phyloP scores from a whole-genome alignment of 2,113 vertebrate genomes.

The Phyllopteryx taeniolatus region DNA sequence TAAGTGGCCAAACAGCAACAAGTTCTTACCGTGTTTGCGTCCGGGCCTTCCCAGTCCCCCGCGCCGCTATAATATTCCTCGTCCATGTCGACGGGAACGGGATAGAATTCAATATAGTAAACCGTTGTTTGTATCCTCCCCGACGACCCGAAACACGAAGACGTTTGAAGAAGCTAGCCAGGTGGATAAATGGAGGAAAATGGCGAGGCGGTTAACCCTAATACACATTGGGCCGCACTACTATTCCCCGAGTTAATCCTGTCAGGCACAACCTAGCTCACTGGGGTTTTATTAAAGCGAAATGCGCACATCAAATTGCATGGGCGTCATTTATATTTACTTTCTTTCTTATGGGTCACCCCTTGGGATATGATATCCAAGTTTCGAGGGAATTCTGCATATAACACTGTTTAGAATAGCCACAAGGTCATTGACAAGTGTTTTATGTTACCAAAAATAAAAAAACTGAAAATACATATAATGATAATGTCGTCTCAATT shows the following conservation, averaged over 20 bases:
- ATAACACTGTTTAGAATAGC: too few relatives aligned
- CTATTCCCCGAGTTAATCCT: not conserved
- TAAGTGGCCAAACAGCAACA: slow-evolving; percentile 35
- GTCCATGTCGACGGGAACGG: slow-evolving; percentile 60
- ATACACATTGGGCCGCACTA: slow-evolving; percentile 8
- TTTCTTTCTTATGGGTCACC: too few relatives aligned
- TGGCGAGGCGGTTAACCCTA: slow-evolving; percentile 27
- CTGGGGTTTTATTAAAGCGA: not conserved
- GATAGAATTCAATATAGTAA: not conserved
- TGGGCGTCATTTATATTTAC: too few relatives aligned
- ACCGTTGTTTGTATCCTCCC: not conserved
- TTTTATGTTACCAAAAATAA: too few relatives aligned
- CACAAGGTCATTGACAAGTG: too few relatives aligned
- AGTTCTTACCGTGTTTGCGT: slow-evolving; percentile 64
- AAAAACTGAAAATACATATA: too few relatives aligned
- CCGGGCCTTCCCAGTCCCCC: slow-evolving; percentile 74
- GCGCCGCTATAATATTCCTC: slow-evolving; percentile 71
- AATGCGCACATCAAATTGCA: not conserved
- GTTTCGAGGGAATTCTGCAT: too few relatives aligned
- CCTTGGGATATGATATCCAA: too few relatives aligned
- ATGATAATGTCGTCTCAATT: too few relatives aligned
- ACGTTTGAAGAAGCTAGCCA: slow-evolving; percentile 12
- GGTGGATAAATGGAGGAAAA: slow-evolving; percentile 54
- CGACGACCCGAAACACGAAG: not conserved
- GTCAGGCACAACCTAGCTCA: not conserved